phyloP scores from a whole-genome alignment of 2,797 vertebrate species.

The Discoglossus pictus region DNA sequence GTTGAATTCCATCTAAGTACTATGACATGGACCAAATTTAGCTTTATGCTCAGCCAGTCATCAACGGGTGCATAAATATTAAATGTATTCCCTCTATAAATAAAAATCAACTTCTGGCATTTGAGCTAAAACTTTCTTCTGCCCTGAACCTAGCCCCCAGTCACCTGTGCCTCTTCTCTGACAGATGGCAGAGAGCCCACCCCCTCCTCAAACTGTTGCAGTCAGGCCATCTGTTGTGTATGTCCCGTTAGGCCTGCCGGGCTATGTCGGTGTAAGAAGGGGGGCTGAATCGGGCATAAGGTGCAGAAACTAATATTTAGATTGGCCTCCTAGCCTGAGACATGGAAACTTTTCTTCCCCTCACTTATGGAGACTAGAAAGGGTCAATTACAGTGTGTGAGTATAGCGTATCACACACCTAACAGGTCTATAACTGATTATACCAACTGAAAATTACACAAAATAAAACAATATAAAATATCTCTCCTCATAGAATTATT shows the following conservation, averaged over 20 bases:
- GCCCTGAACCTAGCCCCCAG: slow-evolving; percentile 50
- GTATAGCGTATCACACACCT: too few species aligned
- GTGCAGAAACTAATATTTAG: slow-evolving; percentile 18
- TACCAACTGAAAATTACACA: not conserved
- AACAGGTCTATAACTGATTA: not conserved
- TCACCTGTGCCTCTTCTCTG: slow-evolving; percentile 48
- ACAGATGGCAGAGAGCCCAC: slow-evolving; percentile 46
- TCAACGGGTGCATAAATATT: slow-evolving; percentile 24
- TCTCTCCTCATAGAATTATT: too few species aligned
- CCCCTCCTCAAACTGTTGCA: slow-evolving; percentile 49
- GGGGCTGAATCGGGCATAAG: slow-evolving; percentile 27
- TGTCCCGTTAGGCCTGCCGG: slow-evolving; percentile 46
- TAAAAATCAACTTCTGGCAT: slow-evolving; percentile 50
- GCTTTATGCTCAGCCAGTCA: not conserved
- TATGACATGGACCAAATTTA: not conserved
- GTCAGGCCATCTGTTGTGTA: slow-evolving; percentile 46
- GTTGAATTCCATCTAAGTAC: too few species aligned
- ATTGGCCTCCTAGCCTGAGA: not conserved
- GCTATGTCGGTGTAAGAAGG: slow-evolving; percentile 26
- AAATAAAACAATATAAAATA: too few species aligned
- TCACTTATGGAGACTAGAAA: too few species aligned
- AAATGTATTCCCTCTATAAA: not conserved
- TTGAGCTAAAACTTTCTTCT: slow-evolving; percentile 41
- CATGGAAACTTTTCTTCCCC: too few species aligned
- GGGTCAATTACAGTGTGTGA: too few species aligned